A percentile compares a stretch with the other conserved stretches of the same genome.
Conservation (phyloP, 2,797 vertebrate genomes). For the Champsocephalus esox region DNA sequence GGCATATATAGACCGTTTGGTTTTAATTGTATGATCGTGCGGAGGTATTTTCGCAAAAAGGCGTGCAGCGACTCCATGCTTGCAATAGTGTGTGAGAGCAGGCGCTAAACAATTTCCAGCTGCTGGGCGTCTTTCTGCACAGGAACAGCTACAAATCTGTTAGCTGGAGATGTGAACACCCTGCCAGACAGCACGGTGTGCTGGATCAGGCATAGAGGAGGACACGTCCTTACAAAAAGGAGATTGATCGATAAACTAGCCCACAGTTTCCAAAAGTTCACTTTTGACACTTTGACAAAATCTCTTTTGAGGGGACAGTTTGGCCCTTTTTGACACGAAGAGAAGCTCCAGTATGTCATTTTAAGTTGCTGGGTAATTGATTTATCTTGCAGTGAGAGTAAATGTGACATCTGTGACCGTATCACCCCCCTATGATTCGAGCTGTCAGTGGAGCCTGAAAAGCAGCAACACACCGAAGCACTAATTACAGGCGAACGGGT, state of each 20-base stretch:
- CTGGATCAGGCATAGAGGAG: slow-evolving; percentile 26
- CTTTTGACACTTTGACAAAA: slow-evolving; percentile 70
- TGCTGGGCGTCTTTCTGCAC: slow-evolving; percentile 62
- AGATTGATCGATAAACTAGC: slow-evolving; percentile 69
- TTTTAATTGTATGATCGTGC: slow-evolving; percentile 16
- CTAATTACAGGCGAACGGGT: slow-evolving; percentile 44
- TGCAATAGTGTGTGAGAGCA: slow-evolving; percentile 51
- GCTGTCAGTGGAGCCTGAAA: slow-evolving; percentile 75
- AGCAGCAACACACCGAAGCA: slow-evolving; percentile 51
- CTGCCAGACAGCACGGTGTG: slow-evolving; percentile 38
- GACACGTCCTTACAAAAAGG: slow-evolving; percentile 44
- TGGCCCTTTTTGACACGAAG: slow-evolving; percentile 29
- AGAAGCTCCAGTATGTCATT: slow-evolving; percentile 38
- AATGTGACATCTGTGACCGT: slow-evolving; percentile 78
- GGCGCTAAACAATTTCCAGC: slow-evolving; percentile 69
- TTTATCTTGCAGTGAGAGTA: slow-evolving; percentile 66
- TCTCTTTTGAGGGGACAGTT: slow-evolving; percentile 38
- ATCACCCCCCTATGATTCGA: slow-evolving; percentile 70
- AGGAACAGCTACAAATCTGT: slow-evolving; percentile 53
- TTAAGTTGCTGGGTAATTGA: slow-evolving; percentile 69
- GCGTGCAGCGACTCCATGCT: slow-evolving; percentile 35
- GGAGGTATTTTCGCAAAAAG: slow-evolving; percentile 9
- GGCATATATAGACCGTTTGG: not conserved
- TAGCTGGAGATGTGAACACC: slow-evolving; percentile 38
- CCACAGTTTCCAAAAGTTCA: slow-evolving; percentile 81